These are phyloP conservation scores for Dicentrarchus labrax DNA, from an alignment of 2,113 vertebrate genomes.

Conservation along the genomic window DNA sequence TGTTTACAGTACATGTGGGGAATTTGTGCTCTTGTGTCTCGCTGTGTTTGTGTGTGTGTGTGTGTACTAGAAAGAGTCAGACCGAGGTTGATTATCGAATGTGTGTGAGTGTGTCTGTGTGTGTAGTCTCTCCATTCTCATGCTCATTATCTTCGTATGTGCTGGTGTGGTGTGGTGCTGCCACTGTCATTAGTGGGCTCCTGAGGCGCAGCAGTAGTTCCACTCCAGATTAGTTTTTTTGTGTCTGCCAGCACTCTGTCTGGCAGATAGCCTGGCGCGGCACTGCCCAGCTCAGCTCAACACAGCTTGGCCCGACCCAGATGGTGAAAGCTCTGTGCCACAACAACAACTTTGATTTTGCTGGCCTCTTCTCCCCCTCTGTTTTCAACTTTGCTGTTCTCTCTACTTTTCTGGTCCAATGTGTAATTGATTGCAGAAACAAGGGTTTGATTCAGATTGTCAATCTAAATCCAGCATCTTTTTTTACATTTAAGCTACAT, in stretches of 20 bases:
- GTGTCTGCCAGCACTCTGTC: constrained; percentile 82
- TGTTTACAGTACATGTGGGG: constrained; percentile 61
- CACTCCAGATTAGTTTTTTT: constrained; percentile 83
- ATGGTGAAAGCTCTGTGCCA: constrained; percentile 79
- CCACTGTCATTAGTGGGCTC: constrained; percentile 83
- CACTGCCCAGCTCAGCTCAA: constrained; percentile 75
- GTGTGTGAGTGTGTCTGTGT: constrained; percentile 59
- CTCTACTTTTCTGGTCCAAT: constrained; percentile 45
- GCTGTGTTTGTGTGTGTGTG: constrained; percentile 52
- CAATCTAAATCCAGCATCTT: constrained; percentile 36
- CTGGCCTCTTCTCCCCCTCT: constrained; percentile 55
- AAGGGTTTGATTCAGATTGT: constrained; percentile 59
- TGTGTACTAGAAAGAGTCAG: constrained; percentile 50
- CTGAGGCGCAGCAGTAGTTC: constrained; percentile 82
- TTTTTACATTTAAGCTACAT: constrained; percentile 16
- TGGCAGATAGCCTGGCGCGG: constrained; percentile 79
- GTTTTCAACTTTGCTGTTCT: constrained; percentile 53
- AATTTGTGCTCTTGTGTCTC: constrained; percentile 58
- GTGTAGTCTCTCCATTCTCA: constrained; percentile 67
- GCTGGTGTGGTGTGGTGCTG: constrained; percentile 69
- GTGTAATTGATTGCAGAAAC: constrained; percentile 57
- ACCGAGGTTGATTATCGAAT: constrained; percentile 65
- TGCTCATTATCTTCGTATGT: constrained; percentile 79
- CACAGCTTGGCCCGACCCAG: constrained; percentile 80
- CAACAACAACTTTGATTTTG: constrained; percentile 78